phyloP scores from a whole-genome alignment of 2,797 vertebrate species.

The Triplophysa bombifrons region DNA sequence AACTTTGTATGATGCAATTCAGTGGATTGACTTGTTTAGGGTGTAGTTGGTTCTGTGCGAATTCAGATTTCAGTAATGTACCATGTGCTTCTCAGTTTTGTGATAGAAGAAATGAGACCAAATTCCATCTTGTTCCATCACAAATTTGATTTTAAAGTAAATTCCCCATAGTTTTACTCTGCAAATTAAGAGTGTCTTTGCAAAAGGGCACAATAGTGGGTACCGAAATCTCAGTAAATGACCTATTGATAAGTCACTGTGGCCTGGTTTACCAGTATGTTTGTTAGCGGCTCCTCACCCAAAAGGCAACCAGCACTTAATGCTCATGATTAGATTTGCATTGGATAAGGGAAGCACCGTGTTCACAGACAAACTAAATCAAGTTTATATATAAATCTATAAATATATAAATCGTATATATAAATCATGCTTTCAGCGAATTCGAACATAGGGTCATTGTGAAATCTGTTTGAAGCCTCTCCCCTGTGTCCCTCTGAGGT shows the following conservation, averaged over 20 bases:
- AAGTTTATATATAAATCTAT: too few relatives aligned
- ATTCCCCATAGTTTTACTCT: too few relatives aligned
- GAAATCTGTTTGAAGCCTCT: conserved; percentile 19
- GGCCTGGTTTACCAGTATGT: too few relatives aligned
- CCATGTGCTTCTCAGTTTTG: neutral
- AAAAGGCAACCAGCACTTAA: too few relatives aligned
- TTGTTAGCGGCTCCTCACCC: too few relatives aligned
- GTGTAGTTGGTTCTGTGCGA: conserved; percentile 3
- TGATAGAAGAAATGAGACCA: neutral
- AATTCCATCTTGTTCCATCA: too few relatives aligned
- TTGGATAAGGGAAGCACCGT: too few relatives aligned
- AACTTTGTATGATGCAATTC: conserved; percentile 40
- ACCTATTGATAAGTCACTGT: too few relatives aligned
- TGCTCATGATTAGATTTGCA: too few relatives aligned
- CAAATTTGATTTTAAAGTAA: too few relatives aligned
- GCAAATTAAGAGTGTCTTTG: too few relatives aligned
- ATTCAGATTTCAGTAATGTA: neutral
- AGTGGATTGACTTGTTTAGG: neutral
- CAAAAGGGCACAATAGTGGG: neutral
- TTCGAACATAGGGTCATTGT: neutral
- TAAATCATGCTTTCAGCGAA: conserved; percentile 57
- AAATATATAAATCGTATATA: neutral
- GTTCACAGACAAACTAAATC: too few relatives aligned
- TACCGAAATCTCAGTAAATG: neutral
- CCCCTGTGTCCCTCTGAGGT: conserved; percentile 3